Percentiles rank a stretch among this genome's conserved stretches.
phyloP scores from a whole-genome alignment of 2,888 invertebrate species.

The Diaprepes abbreviatus region DNA sequence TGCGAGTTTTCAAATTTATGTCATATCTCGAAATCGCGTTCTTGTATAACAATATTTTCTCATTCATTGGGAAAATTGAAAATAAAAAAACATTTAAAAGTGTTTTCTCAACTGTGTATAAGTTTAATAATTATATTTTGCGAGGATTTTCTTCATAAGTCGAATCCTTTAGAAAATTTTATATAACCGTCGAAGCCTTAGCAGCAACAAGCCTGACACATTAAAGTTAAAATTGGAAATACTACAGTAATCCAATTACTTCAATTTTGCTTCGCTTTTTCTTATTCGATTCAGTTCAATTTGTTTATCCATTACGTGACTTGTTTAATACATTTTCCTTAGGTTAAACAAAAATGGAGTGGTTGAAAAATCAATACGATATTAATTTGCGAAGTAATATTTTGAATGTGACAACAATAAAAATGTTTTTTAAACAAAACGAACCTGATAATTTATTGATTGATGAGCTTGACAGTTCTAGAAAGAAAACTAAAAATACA shows the following conservation, averaged over 20 bases:
- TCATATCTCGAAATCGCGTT: too few species aligned
- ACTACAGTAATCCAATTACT: constrained; percentile 35
- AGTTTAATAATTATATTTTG: background rate
- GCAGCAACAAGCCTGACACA: constrained; percentile 18
- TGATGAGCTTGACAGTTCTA: constrained; percentile 33
- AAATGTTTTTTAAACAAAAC: constrained; percentile 49
- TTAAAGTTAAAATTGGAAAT: constrained; percentile 32
- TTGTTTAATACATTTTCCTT: constrained; percentile 10
- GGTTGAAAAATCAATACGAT: constrained; percentile 56
- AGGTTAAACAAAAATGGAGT: constrained; percentile 49
- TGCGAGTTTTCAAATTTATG: too few species aligned
- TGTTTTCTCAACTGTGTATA: too few species aligned
- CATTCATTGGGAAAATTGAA: too few species aligned
- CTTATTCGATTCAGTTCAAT: constrained; percentile 16
- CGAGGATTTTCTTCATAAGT: background rate
- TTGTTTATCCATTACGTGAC: constrained; percentile 18
- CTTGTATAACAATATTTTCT: too few species aligned
- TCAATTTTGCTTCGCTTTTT: constrained; percentile 14
- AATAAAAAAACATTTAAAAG: too few species aligned
- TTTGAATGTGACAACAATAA: constrained; percentile 50
- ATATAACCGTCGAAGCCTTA: constrained; percentile 35
- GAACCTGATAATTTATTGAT: constrained; percentile 47
- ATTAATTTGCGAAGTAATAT: constrained; percentile 52
- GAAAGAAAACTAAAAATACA: constrained; percentile 3
- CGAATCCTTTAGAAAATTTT: constrained; percentile 14